Base-by-base conservation (phyloP, 2,888 invertebrate genomes). In the Nomada fucata region DNA sequence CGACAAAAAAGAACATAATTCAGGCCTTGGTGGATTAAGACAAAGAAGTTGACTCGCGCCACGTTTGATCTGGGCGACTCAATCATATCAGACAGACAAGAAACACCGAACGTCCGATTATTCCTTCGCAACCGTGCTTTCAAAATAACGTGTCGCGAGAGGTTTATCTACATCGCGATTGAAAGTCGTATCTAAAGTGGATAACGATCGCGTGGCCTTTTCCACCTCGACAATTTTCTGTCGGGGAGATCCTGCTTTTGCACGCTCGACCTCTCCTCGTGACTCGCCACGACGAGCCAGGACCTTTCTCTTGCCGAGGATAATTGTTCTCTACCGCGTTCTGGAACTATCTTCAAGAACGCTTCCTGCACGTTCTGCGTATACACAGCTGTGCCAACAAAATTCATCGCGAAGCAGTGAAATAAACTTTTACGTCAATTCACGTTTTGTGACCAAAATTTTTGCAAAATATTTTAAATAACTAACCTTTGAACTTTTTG, bases 231-330 rank as follows among this genome's bases (percentile, higher is more conserved):
- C 65, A 47, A 67, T 63, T 64, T 61, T 44, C 23, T 47, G 76
- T 75, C 60, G 55, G 59, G 11, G 65, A 77, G 74, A 86, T 72
- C 72, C 76, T 75, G 63, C 64, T 67, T 36, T 59, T 69, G 44
- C 76, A 78, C 57, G 86, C 68, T 76, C 78, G 79, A 79, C 86
- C 86, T 85, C 84, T 59, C 82, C 84, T 59, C 68, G 72, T 63
- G 73, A 75, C 82, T 82, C 36, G 47, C 36, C 44, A 61, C 69
- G 61, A 60, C 80, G 47, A 76, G 75, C 72, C 50, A 67, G 63
- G 74, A 85, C 83, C 85, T 86, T 82, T 84, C 85, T 82, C 77
- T 69, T 67, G 74, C 59, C 61, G 63, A 42, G 75, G 68, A 79
- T 85, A 86, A 86, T 86, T 71, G 72, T 77, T 74, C 71, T 73